phyloP scores from a whole-genome alignment of 2,888 invertebrate genomes.

The Xestoiulus laeticollis region DNA sequence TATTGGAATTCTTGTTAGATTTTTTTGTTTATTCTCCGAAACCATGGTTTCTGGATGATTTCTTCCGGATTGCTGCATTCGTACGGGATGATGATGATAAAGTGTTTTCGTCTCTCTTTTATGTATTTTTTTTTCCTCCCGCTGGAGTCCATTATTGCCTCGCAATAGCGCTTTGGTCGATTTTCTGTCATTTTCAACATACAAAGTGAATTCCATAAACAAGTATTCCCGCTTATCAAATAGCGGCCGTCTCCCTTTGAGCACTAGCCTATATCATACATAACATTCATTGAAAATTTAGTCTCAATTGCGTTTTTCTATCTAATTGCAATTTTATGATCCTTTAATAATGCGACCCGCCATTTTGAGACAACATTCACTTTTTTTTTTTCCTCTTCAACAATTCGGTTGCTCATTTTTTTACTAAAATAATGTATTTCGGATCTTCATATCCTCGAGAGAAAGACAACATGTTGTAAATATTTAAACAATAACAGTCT shows the following conservation, averaged over 20 bases:
- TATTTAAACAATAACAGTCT: not conserved
- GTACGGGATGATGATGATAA: conserved; percentile 9
- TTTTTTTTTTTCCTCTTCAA: not conserved
- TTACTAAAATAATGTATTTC: not conserved
- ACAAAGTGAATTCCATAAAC: conserved; percentile 9
- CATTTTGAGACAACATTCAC: not conserved
- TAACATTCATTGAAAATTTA: not conserved
- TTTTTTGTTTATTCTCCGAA: not conserved
- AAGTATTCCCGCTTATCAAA: conserved; percentile 1
- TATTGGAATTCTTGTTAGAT: conserved; percentile 1
- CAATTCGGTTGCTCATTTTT: not conserved
- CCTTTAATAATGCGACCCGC: not conserved
- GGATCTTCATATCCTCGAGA: not conserved
- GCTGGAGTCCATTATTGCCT: conserved; percentile 9
- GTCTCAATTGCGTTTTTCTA: not conserved
- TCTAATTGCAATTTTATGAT: not conserved
- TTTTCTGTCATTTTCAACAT: not conserved
- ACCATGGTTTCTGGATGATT: conserved; percentile 9
- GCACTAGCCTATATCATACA: not conserved
- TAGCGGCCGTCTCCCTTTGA: not conserved
- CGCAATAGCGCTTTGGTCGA: conserved; percentile 1
- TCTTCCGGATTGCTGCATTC: conserved; percentile 9
- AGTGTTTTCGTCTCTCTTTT: conserved; percentile 2
- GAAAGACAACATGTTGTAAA: not conserved
- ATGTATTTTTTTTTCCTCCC: conserved; percentile 9